Evolutionary conservation across 2,797 vertebrate genomes (phyloP).

Genomic region (Sebastes hubbsi): DNA sequence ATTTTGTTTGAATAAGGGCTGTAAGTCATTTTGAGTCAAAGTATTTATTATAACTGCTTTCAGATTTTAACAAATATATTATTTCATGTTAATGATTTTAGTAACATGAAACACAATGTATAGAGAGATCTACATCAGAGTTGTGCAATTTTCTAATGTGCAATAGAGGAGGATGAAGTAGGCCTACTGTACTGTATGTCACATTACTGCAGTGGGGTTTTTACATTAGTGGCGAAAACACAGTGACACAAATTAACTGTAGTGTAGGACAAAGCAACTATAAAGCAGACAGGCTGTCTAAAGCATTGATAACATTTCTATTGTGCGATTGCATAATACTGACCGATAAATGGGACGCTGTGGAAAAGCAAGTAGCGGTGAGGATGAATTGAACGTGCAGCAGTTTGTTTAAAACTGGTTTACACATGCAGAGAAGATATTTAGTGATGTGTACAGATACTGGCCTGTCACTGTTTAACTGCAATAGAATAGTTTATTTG

Average conservation of each 20-base stretch:
- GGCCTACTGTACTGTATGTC: constrained; percentile 10
- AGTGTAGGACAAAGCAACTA: background rate
- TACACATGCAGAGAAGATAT: background rate
- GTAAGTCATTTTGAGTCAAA: constrained; percentile 41
- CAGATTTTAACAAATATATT: constrained; percentile 30
- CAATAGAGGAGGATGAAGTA: constrained; percentile 14
- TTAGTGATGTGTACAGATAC: background rate
- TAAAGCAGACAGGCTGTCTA: constrained; percentile 15
- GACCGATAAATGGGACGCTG: background rate
- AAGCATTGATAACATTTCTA: background rate
- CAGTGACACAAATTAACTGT: constrained; percentile 9
- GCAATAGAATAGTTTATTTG: background rate
- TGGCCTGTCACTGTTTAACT: background rate
- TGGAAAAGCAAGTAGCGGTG: background rate
- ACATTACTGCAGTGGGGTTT: constrained; percentile 18
- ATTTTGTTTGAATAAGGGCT: constrained; percentile 75
- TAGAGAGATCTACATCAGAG: constrained; percentile 9
- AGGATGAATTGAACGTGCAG: background rate
- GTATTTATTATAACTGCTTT: constrained; percentile 37
- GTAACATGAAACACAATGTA: constrained; percentile 7
- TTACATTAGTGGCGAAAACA: constrained; percentile 21
- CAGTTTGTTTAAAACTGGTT: background rate
- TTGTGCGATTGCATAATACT: background rate
- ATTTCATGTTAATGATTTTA: constrained; percentile 33
- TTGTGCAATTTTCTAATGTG: constrained; percentile 26